Conservation (phyloP, 1,140 invertebrate species). For the Calephelis nemesis region DNA sequence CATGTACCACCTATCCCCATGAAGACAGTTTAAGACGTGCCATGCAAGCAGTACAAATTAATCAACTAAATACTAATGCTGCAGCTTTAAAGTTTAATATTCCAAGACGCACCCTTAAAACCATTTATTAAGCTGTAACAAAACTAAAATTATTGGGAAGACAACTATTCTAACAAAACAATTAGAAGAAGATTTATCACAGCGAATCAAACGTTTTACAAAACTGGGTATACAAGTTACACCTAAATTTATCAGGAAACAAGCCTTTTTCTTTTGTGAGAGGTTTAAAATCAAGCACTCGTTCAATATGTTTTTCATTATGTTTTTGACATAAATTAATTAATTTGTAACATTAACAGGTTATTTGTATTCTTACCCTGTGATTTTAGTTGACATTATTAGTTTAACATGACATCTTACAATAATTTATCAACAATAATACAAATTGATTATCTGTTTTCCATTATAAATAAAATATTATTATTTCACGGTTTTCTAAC, state of each 20-base stretch:
- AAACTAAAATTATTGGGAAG: conserved; percentile 11
- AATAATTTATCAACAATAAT: too few species aligned
- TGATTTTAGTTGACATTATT: too few species aligned
- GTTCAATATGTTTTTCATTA: conserved; percentile 34
- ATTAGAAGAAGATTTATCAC: conserved; percentile 21
- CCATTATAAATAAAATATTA: too few species aligned
- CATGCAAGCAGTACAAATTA: conserved; percentile 23
- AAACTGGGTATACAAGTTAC: conserved; percentile 22
- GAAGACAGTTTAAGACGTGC: conserved; percentile 24
- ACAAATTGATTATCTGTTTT: too few species aligned
- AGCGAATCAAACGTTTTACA: conserved; percentile 25
- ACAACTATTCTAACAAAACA: conserved; percentile 22
- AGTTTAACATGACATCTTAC: too few species aligned
- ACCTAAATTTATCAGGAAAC: conserved; percentile 17
- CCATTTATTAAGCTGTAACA: conserved; percentile 4
- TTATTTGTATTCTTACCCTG: too few species aligned
- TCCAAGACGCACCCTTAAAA: conserved; percentile 4
- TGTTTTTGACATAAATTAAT: too few species aligned
- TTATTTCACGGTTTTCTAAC: too few species aligned
- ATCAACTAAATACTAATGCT: conserved; percentile 22
- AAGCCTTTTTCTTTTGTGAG: conserved; percentile 22
- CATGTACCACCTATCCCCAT: background rate
- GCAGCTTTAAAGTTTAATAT: conserved; percentile 11
- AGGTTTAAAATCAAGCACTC: conserved; percentile 18
- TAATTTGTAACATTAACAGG: too few species aligned